Evolutionary conservation across 2,113 vertebrate species (phyloP), one percentile per base, ranked within the genome.

Genomic region (Egretta garzetta): DNA sequence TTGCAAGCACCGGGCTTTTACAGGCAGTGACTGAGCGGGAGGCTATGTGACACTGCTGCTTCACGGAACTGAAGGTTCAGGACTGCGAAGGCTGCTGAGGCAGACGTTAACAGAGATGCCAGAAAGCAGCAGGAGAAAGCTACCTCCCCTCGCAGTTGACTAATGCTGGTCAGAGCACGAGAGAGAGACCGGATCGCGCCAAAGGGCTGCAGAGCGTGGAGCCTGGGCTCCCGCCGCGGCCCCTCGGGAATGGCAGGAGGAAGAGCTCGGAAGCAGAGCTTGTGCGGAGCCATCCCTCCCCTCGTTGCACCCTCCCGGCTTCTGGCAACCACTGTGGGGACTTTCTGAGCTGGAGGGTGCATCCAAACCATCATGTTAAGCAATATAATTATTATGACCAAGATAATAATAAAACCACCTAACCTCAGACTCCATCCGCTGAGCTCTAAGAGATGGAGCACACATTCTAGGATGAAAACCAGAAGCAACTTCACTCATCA

Each of bases 391-490:
- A 95, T 50, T 56, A 91, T 90, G 81, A 89, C 80, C 91, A 76
- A 91, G 92, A 93, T 93, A 89, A 92, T 93, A 87, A 80, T 81
- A 93, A 96, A 96, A 91, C 84, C 91, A 87, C 91, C 91, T 94
- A 96, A 96, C 80, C 91, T 94, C 96, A 94, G 91, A 82, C 95
- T 97, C 96, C 95, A 97, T 93, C 89, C 7, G 1, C 91, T 95
- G 91, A 89, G 83, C 77, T 86, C 66, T 85, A 90, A 82, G 91
- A 88, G 96, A 95, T 93, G 91, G 95, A 96, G 94, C 83, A 79
- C 86, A 97, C 87, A 70, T 90, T 96, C 93, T 93, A 96, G 94
- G 95, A 93, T 88, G 96, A 90, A 94, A 96, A 95, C 75, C 94
- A 94, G 94, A 96, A 85, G 80, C 89, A 94, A 83, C 74, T 91